Evolutionary conservation across 2,797 vertebrate species (phyloP), one percentile per base, ranked within the genome.

Genomic region (Xenops minutus): DNA sequence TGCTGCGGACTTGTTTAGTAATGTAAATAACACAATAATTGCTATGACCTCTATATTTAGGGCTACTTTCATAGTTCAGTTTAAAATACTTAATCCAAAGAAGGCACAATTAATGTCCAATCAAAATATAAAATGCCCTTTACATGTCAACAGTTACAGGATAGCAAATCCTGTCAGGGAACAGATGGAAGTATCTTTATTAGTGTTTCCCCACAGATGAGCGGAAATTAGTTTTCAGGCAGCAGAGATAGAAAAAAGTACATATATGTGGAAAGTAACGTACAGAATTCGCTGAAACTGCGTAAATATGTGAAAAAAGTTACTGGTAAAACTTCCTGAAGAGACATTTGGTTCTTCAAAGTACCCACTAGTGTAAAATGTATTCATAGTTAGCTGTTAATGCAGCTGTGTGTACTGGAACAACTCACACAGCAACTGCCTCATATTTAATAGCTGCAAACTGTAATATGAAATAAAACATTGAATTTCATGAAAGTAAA

Each of bases 11-110:
- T 96, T 97, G 93, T 97, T 96, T 95, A 78, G 93, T 92, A 95
- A 95, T 67, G 77, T 94, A 96, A 97, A 96, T 93, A 97, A 91
- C 84, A 81, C 88, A 95, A 93, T 96, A 95, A 97, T 97, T 97
- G 76, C 91, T 86, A 68, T 93, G 85, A 93, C 84, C 91, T 97
- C 93, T 96, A 74, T 94, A 85, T 88, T 96, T 91, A 78, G 93
- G 39, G 66, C 58, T 94, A 37, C 96, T 96, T 96, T 95, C 76
- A 68, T 84, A 92, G 81, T 94, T 96, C 55, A 46, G 61, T 90
- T 91, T 88, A 91, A 96, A 94, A 94, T 90, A n/a, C 43, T 85
- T 82, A 89, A 94, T 96, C 96, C 96, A 97, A 97, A 93, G 79
- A 96, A 96, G 96, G 97, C 95, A 94, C 36, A 75, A 83, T 83